These are phyloP conservation scores for Dusona sp. DNA, from an alignment of 2,888 invertebrate genomes.

Conservation along the genomic window DNA sequence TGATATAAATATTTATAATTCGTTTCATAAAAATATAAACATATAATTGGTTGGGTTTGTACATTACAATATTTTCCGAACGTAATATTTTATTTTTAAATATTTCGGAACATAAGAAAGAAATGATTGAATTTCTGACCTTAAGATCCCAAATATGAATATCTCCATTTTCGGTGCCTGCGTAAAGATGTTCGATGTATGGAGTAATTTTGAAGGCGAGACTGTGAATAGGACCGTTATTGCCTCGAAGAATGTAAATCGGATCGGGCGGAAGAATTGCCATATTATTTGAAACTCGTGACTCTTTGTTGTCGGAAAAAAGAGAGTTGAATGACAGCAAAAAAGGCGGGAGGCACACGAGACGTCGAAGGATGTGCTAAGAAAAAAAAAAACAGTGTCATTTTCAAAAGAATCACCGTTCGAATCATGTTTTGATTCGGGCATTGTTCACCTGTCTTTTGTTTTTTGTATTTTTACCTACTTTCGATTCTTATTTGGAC, in stretches of 20 bases:
- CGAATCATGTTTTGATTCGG: too few species aligned
- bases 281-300: slow-evolving; percentile 75
- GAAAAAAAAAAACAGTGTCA: not conserved
- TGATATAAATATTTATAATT: not conserved
- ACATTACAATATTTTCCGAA: not conserved
- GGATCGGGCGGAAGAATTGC: slow-evolving; percentile 92
- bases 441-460: not conserved
- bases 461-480: slow-evolving; percentile 37
- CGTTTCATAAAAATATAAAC: not conserved
- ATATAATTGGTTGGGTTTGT: not conserved
- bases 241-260: slow-evolving; percentile 89
- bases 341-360: slow-evolving; percentile 71
- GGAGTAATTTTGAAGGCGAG: slow-evolving; percentile 87
- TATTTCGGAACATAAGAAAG: not conserved
- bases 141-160: slow-evolving; percentile 93
- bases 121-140: slow-evolving; percentile 84
- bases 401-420: not conserved
- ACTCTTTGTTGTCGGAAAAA: not conserved
- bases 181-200: slow-evolving; percentile 87
- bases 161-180: slow-evolving; percentile 90
- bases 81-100: not conserved
- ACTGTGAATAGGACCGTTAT: slow-evolving; percentile 90
- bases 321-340: slow-evolving; percentile 17
- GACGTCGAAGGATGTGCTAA: slow-evolving; percentile 57
- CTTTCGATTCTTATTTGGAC: slow-evolving; percentile 39